Evolutionary conservation across 2,888 invertebrate species (phyloP), one percentile per base, ranked within the genome.

Genomic region (Chrysolina americana): DNA sequence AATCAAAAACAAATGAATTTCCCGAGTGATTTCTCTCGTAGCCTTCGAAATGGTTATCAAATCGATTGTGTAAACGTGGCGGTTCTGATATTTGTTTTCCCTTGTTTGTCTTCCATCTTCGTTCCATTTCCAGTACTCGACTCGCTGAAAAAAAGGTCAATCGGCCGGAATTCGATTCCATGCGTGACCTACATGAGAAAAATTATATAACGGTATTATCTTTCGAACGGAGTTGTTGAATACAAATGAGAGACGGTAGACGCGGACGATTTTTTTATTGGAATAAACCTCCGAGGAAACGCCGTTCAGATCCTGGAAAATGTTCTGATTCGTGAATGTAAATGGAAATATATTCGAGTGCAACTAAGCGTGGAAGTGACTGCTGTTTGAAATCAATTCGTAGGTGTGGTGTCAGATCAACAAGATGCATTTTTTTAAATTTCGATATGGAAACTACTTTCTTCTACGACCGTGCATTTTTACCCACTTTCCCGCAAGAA

Each of bases 61-160:
- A 65, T 73, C 73, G 73, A 69, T 69, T 65, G 65, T 64, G 73
- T 69, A 69, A 73, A 73, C 69, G 59, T 44, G 28, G n/a, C 36
- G 69, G 73, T 56, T 65, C 68, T 65, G 47, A 65, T 68, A 64
- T 69, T 73, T 73, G 73, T 73, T 73, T 69, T 59, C 65, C 65
- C 63, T 73, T 73, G 69, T 73, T 73, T 69, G 69, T 63, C 62
- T 73, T 73, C 44, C 69, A 68, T 73, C 65, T 69, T 64, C 50
- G 63, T 69, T 69, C 65, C 69, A 21, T 73, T 69, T 69, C 65
- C 68, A 56, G 48, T 53, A 47, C 64, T 53, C 44, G 53, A 44
- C 56, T 63, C 56, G 65, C 64, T 41, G 65, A 68, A 50, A 69
- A n/a, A 69, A 69, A 73, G 73, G 73, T 65, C 73, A 73, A 69